Conservation (phyloP, 2,113 vertebrate species). For the Scortum barcoo region DNA sequence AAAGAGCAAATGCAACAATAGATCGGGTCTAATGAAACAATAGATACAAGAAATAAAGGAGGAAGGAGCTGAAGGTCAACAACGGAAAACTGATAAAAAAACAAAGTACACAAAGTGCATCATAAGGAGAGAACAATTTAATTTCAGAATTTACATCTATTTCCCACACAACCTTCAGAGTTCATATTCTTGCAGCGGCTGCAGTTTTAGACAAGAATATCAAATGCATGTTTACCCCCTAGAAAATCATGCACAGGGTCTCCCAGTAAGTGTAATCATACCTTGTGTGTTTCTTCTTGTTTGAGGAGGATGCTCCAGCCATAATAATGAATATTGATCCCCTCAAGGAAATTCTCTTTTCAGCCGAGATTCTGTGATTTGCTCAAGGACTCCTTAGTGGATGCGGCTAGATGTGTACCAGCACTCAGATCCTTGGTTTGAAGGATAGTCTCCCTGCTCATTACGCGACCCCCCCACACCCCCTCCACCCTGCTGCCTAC, state of each 20-base stretch:
- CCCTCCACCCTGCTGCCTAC: slow-evolving; percentile 7
- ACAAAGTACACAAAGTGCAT: slow-evolving; percentile 31
- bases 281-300: slow-evolving; percentile 1
- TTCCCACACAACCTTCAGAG: neutral
- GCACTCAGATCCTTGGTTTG: slow-evolving; percentile 35
- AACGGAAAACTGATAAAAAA: slow-evolving; percentile 51
- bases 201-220: slow-evolving; percentile 11
- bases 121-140: slow-evolving; percentile 31
- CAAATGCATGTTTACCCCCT: slow-evolving; percentile 7
- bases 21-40: slow-evolving; percentile 74
- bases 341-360: slow-evolving; percentile 26
- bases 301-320: slow-evolving; percentile 24
- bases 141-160: slow-evolving; percentile 45
- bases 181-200: neutral
- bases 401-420: slow-evolving; percentile 9
- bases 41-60: slow-evolving; percentile 61
- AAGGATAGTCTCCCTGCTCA: slow-evolving; percentile 39
- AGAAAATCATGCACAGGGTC: slow-evolving; percentile 1
- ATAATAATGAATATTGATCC: slow-evolving; percentile 34
- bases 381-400: slow-evolving; percentile 28
- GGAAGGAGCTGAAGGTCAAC: slow-evolving; percentile 45
- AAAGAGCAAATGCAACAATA: slow-evolving; percentile 68
- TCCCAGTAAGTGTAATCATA: neutral
- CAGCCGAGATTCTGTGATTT: slow-evolving; percentile 13
- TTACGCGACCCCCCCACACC: slow-evolving; percentile 1